Conservation (phyloP, 2,797 vertebrate species). For the Pseudomugil gertrudae region DNA sequence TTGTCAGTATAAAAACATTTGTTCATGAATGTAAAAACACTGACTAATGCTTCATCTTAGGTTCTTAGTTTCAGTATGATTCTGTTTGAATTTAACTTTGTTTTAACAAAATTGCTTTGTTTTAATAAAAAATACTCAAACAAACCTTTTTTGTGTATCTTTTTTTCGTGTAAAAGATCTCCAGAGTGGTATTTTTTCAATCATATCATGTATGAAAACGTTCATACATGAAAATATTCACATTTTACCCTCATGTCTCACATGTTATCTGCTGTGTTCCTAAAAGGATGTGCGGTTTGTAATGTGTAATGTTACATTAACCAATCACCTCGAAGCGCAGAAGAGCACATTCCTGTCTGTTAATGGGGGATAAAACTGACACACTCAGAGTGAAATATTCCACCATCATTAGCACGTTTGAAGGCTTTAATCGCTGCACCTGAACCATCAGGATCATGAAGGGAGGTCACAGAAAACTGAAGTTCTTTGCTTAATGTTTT, state of each 20-base stretch:
- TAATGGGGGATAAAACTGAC: slow-evolving; percentile 77
- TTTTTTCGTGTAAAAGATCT: too few species aligned
- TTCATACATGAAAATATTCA: slow-evolving; percentile 9
- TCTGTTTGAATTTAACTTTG: slow-evolving; percentile 1
- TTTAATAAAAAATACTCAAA: slow-evolving; percentile 23
- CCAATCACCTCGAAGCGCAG: slow-evolving; percentile 42
- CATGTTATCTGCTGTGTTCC: slow-evolving; percentile 41
- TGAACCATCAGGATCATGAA: slow-evolving; percentile 47
- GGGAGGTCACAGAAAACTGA: slow-evolving; percentile 35
- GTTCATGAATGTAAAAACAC: slow-evolving; percentile 29
- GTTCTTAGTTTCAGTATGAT: neutral
- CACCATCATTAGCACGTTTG: slow-evolving; percentile 61
- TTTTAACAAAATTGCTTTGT: neutral
- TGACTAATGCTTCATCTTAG: slow-evolving; percentile 7
- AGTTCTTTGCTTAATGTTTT: slow-evolving; percentile 46
- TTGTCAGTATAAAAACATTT: slow-evolving; percentile 10
- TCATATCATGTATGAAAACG: slow-evolving; percentile 17
- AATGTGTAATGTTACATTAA: slow-evolving; percentile 52
- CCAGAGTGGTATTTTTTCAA: neutral
- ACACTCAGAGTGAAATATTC: slow-evolving; percentile 71
- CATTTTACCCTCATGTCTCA: slow-evolving; percentile 44
- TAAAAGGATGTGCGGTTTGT: slow-evolving; percentile 66
- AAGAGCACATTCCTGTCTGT: slow-evolving; percentile 72
- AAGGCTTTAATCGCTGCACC: slow-evolving; percentile 63
- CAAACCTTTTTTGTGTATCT: neutral